Evolutionary conservation across 1,140 invertebrate genomes (phyloP), one percentile per base, ranked within the genome.

Genomic region (Diorhabda elongata): DNA sequence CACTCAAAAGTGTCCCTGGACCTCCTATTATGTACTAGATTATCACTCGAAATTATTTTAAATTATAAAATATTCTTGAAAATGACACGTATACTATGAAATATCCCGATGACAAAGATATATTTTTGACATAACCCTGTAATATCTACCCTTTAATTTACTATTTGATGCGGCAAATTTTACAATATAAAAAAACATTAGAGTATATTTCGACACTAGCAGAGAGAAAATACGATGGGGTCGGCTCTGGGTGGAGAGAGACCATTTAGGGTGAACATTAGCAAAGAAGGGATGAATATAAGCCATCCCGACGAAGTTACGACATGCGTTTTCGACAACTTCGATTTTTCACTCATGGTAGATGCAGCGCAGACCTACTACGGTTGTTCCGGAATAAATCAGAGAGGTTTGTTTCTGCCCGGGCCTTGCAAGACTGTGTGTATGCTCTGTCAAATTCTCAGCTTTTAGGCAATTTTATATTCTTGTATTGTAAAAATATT

Each of bases 271-370:
- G 64, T 66, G 64, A 59, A 66, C 42, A 47, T 59, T 44, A 59
- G 64, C 58, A 66, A 66, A 66, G 64, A 66, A 66, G 64, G 64
- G 64, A 66, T 66, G 64, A 58, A 66, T 44, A 59, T 66, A 58
- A 45, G 44, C 58, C 64, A 66, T 66, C 11, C 42, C 42, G 42
- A 42, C 11, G 7, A 42, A 66, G 64, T 44, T 42, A 42, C 64
- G 64, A 66, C 64, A 26, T 66, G 44, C 64, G 64, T 58, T 7
- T 26, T 41, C 58, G 44, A 42, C 57, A 9, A 45, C 44, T 58
- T 66, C 64, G 58, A 59, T 66, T 66, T 66, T 64, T 59, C 11
- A 45, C 58, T 8, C 64, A 57, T 59, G 64, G 43, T 5, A 26
- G 7, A 44, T 7, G 26, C 4, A 44, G 57, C 56, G 42, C 9